phyloP scores from a whole-genome alignment of 1,140 invertebrate species.

The Doryteuthis pealeii region DNA sequence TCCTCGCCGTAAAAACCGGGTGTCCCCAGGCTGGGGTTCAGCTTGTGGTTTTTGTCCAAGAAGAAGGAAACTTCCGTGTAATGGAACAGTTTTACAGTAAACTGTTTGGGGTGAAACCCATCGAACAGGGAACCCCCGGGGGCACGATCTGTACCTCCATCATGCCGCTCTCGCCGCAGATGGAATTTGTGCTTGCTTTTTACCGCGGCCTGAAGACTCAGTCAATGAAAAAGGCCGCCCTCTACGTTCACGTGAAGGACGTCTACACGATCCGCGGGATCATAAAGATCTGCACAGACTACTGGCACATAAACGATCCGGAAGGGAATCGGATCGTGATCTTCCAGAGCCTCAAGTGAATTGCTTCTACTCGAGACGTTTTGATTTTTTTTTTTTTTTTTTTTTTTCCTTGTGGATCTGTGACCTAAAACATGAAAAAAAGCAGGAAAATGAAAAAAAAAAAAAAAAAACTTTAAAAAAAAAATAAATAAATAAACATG shows the following conservation, averaged over 20 bases:
- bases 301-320: constrained; percentile 16
- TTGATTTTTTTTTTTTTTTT: background rate
- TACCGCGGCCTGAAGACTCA: constrained; percentile 5
- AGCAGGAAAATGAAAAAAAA: background rate
- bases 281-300: constrained; percentile 15
- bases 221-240: constrained; percentile 15
- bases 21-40: constrained; percentile 13
- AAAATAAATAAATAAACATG: background rate
- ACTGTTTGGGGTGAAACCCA: constrained; percentile 12
- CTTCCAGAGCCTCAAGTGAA: constrained; percentile 4
- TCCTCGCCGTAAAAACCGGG: constrained; percentile 11
- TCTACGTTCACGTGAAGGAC: constrained; percentile 17
- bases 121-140: background rate
- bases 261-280: constrained; percentile 11
- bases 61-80: background rate
- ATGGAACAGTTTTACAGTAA: constrained; percentile 17
- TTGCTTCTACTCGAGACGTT: too few relatives aligned
- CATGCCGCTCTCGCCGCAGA: constrained; percentile 5
- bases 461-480: background rate
- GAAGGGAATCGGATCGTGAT: constrained; percentile 14
- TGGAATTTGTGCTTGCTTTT: constrained; percentile 13
- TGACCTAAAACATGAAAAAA: background rate
- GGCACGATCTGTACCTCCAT: background rate
- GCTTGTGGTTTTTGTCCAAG: constrained; percentile 13
- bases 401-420: background rate